Evolutionary conservation across 2,797 vertebrate species (phyloP).

Genomic region (Typhlichthys eigenmanni): DNA sequence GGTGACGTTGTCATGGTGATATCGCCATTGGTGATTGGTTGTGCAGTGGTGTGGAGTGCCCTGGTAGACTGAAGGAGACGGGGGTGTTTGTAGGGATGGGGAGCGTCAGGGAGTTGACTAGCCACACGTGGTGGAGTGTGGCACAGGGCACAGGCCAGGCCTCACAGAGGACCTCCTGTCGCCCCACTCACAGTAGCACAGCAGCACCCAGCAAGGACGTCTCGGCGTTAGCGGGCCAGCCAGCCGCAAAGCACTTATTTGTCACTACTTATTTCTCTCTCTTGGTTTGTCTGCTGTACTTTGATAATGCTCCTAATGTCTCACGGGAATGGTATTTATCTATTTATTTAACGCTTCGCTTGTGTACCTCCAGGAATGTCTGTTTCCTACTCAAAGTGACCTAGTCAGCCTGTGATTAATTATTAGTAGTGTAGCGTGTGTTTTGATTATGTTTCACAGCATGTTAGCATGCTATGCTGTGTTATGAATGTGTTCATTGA

Average conservation of each 20-base stretch:
- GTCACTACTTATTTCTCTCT: background rate
- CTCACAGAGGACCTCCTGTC: background rate
- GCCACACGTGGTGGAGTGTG: constrained; percentile 1
- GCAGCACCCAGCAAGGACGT: background rate
- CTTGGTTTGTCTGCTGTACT: constrained; percentile 15
- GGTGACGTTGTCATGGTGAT: constrained; percentile 70
- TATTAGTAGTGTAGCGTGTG: background rate
- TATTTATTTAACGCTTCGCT: background rate
- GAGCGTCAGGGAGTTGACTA: constrained; percentile 3
- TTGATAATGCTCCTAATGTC: constrained; percentile 26
- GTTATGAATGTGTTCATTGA: too few species aligned
- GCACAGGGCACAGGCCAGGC: constrained; percentile 4
- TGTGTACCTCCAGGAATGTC: constrained; percentile 3
- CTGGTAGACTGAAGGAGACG: constrained; percentile 23
- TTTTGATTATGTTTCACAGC: background rate
- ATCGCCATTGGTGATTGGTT: constrained; percentile 51
- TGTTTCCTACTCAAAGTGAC: constrained; percentile 5
- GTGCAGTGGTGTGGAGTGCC: constrained; percentile 31
- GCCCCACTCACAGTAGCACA: constrained; percentile 6
- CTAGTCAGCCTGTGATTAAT: constrained; percentile 10
- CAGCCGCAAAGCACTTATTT: constrained; percentile 42
- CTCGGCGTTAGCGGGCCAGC: constrained; percentile 21
- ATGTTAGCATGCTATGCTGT: background rate
- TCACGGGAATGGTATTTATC: background rate
- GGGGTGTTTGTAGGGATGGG: constrained; percentile 13